These are phyloP conservation scores for Zygothrica quintamaculata DNA, from an alignment of 2,888 invertebrate genomes.

Conservation along the genomic window DNA sequence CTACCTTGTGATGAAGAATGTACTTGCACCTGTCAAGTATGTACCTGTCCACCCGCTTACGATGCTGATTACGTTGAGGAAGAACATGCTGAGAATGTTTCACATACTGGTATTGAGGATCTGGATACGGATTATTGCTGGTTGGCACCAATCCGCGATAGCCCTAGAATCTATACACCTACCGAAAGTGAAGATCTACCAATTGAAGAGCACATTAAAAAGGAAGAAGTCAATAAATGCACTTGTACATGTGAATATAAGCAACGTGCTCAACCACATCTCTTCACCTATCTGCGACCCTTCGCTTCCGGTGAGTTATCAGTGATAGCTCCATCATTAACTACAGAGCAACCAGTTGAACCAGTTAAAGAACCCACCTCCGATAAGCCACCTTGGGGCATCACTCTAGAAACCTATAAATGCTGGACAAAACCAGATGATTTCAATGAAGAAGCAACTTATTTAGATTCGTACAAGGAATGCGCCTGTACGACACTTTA, in stretches of 20 bases:
- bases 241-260: slow-evolving; percentile 52
- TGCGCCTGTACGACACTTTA: too few species aligned
- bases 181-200: not conserved
- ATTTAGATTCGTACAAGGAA: too few species aligned
- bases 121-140: slow-evolving; percentile 63
- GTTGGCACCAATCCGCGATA: slow-evolving; percentile 58
- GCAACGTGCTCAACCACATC: slow-evolving; percentile 47
- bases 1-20: slow-evolving; percentile 57
- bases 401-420: slow-evolving; percentile 41
- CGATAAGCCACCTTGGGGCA: slow-evolving; percentile 43
- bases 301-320: slow-evolving; percentile 22
- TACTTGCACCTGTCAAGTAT: slow-evolving; percentile 61
- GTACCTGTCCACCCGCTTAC: slow-evolving; percentile 43
- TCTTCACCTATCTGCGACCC: slow-evolving; percentile 54
- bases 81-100: slow-evolving; percentile 44
- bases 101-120: slow-evolving; percentile 60
- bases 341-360: not conserved
- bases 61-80: slow-evolving; percentile 49
- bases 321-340: not conserved
- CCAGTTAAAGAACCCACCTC: not conserved
- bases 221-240: slow-evolving; percentile 42
- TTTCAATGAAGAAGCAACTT: not conserved
- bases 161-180: slow-evolving; percentile 3
- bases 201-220: too few species aligned
- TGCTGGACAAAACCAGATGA: slow-evolving; percentile 48